Evolutionary conservation across 2,888 invertebrate genomes (phyloP).

Genomic region (Priocnemis perturbator): DNA sequence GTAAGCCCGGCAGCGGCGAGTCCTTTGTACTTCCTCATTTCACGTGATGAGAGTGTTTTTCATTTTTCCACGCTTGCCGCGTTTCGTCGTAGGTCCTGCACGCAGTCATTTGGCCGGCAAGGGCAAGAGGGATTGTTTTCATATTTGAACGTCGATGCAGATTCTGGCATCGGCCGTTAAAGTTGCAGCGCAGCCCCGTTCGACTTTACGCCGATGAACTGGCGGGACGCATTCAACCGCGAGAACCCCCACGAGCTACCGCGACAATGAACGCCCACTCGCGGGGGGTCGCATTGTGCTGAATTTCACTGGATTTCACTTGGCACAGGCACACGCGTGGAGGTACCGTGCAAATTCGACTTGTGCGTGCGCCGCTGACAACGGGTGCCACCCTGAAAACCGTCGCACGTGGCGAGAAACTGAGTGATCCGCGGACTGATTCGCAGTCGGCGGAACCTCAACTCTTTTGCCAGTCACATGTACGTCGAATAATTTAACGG

Average conservation of each 20-base stretch:
- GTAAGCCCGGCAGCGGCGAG: no score
- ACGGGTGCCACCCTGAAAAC: conserved; percentile 46
- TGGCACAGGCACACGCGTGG: conserved; percentile 46
- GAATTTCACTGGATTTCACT: conserved; percentile 59
- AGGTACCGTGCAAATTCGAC: conserved; percentile 49
- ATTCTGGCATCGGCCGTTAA: neutral
- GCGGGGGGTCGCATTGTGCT: conserved; percentile 65
- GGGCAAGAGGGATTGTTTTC: no score
- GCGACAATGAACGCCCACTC: conserved; percentile 72
- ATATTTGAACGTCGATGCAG: no score
- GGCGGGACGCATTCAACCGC: conserved; percentile 42
- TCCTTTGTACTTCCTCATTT: no score
- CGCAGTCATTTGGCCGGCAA: no score
- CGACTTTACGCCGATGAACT: conserved; percentile 29
- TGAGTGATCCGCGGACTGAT: conserved; percentile 2
- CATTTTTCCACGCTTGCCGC: no score
- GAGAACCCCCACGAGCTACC: conserved; percentile 66
- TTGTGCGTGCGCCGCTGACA: conserved; percentile 35
- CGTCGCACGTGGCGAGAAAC: conserved; percentile 8
- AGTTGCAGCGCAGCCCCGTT: neutral
- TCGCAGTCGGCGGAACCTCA: neutral
- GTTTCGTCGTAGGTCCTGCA: no score
- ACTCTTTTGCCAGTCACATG: no score
- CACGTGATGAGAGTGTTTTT: no score
- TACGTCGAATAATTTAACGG: no score